Percentiles rank a stretch among this genome's conserved stretches.
Conservation (phyloP, 2,888 invertebrate genomes). For the Rotaria sp. region DNA sequence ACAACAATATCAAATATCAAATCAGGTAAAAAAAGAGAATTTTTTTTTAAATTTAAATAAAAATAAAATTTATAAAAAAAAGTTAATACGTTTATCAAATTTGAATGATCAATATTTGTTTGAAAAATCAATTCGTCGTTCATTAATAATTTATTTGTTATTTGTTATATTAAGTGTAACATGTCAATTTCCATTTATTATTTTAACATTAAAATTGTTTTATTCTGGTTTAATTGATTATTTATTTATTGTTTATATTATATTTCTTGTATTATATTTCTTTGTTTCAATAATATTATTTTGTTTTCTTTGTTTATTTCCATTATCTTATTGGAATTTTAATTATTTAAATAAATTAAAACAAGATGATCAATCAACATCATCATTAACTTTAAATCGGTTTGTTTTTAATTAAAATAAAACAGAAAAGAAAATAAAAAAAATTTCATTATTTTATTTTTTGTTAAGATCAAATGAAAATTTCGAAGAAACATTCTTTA, state of each 20-base stretch:
- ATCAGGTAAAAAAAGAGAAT: neutral
- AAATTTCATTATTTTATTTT: too few species aligned
- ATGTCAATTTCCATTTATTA: neutral
- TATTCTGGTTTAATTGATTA: neutral
- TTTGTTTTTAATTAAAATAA: neutral
- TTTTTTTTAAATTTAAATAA: neutral
- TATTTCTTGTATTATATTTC: neutral
- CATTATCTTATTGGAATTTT: neutral
- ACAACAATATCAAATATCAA: neutral
- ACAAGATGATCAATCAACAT: neutral
- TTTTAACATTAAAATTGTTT: neutral
- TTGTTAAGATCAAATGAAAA: neutral
- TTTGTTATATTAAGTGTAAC: neutral
- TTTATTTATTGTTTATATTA: neutral
- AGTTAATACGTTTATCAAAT: conserved; percentile 6
- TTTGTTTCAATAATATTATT: neutral
- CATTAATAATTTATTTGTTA: neutral
- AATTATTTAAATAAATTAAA: neutral
- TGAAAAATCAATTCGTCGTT: neutral
- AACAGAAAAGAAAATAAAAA: too few species aligned
- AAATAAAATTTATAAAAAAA: neutral
- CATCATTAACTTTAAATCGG: neutral
- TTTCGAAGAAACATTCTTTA: neutral
- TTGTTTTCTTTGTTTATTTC: neutral
- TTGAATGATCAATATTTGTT: neutral